A percentile compares a stretch with the other conserved stretches of the same genome.
Evolutionary conservation across 1,140 invertebrate species (phyloP).

Genomic region (Calliopsis andreniformis): DNA sequence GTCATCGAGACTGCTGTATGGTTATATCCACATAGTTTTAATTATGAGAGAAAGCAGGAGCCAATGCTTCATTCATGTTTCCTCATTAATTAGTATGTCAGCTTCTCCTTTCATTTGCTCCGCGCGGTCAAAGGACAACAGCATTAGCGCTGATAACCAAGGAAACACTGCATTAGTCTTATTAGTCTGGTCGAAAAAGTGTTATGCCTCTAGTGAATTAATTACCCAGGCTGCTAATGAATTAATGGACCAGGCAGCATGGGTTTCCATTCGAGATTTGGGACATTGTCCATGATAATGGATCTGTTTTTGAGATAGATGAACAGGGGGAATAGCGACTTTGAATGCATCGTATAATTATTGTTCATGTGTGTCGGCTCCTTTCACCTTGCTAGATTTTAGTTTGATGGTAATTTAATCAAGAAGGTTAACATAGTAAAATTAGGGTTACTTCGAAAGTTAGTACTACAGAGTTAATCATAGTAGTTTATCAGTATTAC

Average conservation of each 20-base stretch:
- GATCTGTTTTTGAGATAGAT: background rate
- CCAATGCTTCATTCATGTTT: constrained; percentile 35
- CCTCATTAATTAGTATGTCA: constrained; percentile 52
- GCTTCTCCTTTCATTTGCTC: constrained; percentile 14
- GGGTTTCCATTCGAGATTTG: background rate
- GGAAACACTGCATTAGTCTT: constrained; percentile 25
- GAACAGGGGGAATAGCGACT: no score
- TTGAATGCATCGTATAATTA: no score
- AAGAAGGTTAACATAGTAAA: no score
- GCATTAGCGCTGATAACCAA: constrained; percentile 14
- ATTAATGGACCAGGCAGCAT: background rate
- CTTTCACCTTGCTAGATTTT: no score
- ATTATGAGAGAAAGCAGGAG: constrained; percentile 27
- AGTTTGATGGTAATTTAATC: no score
- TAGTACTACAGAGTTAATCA: no score
- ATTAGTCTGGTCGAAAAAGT: constrained; percentile 3
- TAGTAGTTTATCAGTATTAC: no score
- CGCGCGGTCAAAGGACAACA: constrained; percentile 8
- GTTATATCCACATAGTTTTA: constrained; percentile 16
- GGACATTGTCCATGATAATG: background rate
- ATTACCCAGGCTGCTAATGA: constrained; percentile 18
- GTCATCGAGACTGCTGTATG: no score
- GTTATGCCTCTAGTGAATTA: constrained; percentile 15
- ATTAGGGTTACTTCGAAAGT: no score
- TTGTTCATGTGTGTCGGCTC: no score